Percentiles rank a stretch among this genome's conserved stretches.
These are phyloP conservation scores for Chloebia gouldiae DNA, from an alignment of 2,113 vertebrate genomes.

Conservation along the genomic window DNA sequence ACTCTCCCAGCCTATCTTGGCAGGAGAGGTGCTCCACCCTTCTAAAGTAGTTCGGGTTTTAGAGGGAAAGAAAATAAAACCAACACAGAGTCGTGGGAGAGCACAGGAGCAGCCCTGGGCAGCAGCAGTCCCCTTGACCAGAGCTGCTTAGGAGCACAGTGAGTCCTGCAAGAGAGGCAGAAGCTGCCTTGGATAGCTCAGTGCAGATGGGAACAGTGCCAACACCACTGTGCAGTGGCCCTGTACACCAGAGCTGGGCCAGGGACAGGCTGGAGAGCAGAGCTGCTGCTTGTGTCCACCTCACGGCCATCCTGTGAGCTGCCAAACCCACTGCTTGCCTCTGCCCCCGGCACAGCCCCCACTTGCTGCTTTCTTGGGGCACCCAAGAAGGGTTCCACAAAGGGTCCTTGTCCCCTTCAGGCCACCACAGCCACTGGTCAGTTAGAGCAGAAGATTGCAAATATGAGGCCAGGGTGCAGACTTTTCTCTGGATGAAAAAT, in stretches of 20 bases:
- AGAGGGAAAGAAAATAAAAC: not conserved
- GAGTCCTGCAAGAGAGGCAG: not conserved
- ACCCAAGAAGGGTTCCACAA: not conserved
- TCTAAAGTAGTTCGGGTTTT: not conserved
- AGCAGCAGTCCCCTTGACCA: not conserved
- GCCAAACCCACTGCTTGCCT: fast-evolving
- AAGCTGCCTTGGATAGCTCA: not conserved
- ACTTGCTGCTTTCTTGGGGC: fast-evolving
- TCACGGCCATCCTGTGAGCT: fast-evolving
- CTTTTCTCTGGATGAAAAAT: not conserved
- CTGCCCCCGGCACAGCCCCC: not conserved
- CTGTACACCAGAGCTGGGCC: not conserved
- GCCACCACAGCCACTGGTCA: not conserved
- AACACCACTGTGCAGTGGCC: fast-evolving
- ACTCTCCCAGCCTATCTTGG: not conserved
- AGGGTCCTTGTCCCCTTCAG: not conserved
- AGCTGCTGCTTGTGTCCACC: not conserved
- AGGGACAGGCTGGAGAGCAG: not conserved
- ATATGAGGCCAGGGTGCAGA: not conserved
- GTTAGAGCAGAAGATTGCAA: not conserved
- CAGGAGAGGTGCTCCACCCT: not conserved
- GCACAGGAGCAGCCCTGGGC: not conserved
- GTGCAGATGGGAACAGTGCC: fast-evolving
- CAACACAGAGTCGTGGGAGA: not conserved
- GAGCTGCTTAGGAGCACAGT: not conserved